phyloP scores from a whole-genome alignment of 2,888 invertebrate genomes.

The Callosobruchus maculatus region DNA sequence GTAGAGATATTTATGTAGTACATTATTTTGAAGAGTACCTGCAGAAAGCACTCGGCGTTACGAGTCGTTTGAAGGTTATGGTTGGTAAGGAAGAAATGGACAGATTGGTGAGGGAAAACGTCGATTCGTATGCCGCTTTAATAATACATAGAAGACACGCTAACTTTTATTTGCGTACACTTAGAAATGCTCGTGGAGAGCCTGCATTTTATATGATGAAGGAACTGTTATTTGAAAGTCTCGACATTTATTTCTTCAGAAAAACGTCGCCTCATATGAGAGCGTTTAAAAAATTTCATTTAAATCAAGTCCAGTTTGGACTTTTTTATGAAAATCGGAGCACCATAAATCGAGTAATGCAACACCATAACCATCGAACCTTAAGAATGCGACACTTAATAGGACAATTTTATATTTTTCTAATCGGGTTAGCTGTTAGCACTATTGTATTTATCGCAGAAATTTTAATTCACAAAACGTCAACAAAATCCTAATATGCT shows the following conservation, averaged over 20 bases:
- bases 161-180: not conserved
- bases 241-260: not conserved
- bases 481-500: too few species aligned
- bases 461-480: not conserved
- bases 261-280: not conserved
- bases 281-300: not conserved
- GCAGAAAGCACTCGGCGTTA: not conserved
- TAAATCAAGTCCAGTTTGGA: not conserved
- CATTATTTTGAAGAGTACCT: not conserved
- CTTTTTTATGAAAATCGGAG: not conserved
- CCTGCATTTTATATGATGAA: not conserved
- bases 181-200: not conserved
- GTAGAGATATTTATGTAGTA: not conserved
- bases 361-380: not conserved
- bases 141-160: not conserved
- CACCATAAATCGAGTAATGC: not conserved
- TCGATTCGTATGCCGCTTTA: not conserved
- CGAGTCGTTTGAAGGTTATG: not conserved
- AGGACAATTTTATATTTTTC: not conserved
- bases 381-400: not conserved
- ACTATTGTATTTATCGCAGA: not conserved
- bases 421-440: not conserved
- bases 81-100: not conserved
- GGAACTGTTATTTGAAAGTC: not conserved
- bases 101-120: not conserved